Evolutionary conservation across 2,888 invertebrate genomes (phyloP), one percentile per base, ranked within the genome.

Genomic region (Orthosia gothica): DNA sequence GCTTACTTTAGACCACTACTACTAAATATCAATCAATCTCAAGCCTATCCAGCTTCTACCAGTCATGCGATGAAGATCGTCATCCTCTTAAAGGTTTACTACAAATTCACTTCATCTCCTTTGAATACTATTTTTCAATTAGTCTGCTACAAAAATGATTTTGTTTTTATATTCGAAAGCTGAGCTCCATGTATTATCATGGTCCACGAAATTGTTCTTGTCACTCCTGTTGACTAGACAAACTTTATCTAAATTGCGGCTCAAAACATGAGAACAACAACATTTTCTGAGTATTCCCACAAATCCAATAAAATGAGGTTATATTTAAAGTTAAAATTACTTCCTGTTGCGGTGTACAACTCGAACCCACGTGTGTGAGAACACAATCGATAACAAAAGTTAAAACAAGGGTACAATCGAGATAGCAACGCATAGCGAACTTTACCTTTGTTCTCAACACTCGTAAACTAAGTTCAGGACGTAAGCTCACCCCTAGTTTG

Each of bases 381-480:
- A 73, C 52, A 40, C 23, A 69, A 67, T 74, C 74, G 69, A 74
- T 76, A 77, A 58, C 66, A 77, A 80, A 87, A 82, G 74, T 80
- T 79, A 87, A 85, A 86, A 87, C 85, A 86, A 83, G 74, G 85
- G 82, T 81, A 85, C 79, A 74, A 79, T 83, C 76, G 82, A 79
- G 84, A 89, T 86, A 87, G 82, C 85, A 76, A 66, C 71, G 67
- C 66, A 62, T 62, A 72, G 62, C 54, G 72, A 90, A 86, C 85
- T 90, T 84, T 74, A 84, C 79, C 82, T 88, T 89, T 89, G 87
- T 87, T 81, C 65, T 57, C 71, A 78, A 81, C 86, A 84, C 81
- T 84, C 84, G 83, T 83, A 79, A 86, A 89, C 88, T 81, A 90
- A 90, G 86, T 90, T 87, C 69, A 80, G 76, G 52, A 82, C 70